Conservation (phyloP, 2,113 vertebrate genomes). For the Epinephelus lanceolatus region DNA sequence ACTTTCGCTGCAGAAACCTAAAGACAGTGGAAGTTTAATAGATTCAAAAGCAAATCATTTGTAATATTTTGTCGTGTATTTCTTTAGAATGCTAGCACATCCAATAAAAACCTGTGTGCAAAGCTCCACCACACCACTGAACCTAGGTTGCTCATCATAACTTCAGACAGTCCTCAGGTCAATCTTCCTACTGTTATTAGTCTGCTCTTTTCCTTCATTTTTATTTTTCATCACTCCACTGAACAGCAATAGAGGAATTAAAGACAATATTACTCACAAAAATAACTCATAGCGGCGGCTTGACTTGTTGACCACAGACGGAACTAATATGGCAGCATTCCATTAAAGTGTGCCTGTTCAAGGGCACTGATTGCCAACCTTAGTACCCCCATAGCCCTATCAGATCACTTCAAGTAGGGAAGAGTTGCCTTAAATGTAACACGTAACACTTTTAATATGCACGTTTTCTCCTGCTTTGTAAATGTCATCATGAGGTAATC, state of each 20-base stretch:
- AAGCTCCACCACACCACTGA: not conserved
- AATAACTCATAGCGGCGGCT: not conserved
- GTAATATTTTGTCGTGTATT: not conserved
- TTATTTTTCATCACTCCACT: not conserved
- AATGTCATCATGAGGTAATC: too few relatives aligned
- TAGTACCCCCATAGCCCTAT: not conserved
- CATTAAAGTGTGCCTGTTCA: not conserved
- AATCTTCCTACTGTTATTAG: not conserved
- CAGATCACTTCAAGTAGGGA: not conserved
- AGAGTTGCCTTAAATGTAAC: too few relatives aligned
- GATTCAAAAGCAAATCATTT: not conserved
- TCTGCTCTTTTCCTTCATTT: not conserved
- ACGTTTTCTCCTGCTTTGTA: too few relatives aligned
- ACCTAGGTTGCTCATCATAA: not conserved
- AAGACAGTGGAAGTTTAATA: not conserved
- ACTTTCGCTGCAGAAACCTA: not conserved
- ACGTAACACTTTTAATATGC: too few relatives aligned
- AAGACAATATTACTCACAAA: not conserved
- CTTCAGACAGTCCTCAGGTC: not conserved
- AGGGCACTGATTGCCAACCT: not conserved
- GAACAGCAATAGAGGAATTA: not conserved
- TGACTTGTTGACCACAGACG: constrained; percentile 1
- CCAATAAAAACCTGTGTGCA: not conserved
- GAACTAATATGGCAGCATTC: not conserved
- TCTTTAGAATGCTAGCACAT: not conserved